Conservation (phyloP, 2,113 vertebrate genomes). For the Lepus timidus region DNA sequence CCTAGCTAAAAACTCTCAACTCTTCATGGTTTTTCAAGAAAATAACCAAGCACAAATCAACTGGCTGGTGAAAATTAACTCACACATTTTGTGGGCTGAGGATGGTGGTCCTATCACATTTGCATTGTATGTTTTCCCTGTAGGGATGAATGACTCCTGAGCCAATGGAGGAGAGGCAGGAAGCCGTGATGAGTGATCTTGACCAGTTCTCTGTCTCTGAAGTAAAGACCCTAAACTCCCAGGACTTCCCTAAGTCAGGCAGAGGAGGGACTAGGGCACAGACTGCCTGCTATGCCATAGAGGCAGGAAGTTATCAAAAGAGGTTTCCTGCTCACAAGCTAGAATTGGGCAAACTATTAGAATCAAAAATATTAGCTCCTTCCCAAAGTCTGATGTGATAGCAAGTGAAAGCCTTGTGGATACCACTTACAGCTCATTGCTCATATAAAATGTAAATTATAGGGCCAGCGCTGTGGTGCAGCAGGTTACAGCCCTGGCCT, state of each 20-base stretch:
- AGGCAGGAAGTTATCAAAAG: neutral
- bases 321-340: neutral
- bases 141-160: neutral
- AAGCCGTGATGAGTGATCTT: neutral
- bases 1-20: conserved; percentile 43
- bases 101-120: neutral
- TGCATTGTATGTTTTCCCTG: neutral
- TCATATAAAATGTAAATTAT: neutral
- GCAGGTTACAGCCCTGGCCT: too few relatives aligned
- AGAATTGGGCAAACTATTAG: neutral
- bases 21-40: conserved; percentile 25
- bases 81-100: neutral
- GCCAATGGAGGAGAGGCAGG: neutral
- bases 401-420: neutral
- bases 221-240: neutral
- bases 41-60: conserved; percentile 54
- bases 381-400: neutral
- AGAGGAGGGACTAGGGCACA: neutral
- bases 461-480: too few relatives aligned
- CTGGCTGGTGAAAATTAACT: conserved; percentile 15
- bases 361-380: neutral
- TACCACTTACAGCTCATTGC: neutral
- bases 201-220: neutral
- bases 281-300: neutral
- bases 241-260: neutral